Evolutionary conservation across 2,797 vertebrate genomes (phyloP).

Genomic region (Mionectes olivaceus): DNA sequence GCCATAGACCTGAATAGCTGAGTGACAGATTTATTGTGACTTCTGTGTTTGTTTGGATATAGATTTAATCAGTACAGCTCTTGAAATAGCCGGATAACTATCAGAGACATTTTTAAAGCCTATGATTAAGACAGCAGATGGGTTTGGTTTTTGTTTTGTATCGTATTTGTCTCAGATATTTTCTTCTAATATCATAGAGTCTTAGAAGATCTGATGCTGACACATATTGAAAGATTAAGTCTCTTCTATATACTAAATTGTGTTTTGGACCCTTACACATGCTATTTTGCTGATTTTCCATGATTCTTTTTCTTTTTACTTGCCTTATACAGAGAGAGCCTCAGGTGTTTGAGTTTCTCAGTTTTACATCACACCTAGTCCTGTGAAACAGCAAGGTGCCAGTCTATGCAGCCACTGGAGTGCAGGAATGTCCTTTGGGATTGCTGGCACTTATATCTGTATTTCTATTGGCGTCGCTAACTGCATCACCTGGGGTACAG

Average conservation of each 20-base stretch:
- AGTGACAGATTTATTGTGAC: constrained; percentile 41
- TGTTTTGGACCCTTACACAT: not conserved
- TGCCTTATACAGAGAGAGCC: not conserved
- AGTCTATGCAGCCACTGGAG: not conserved
- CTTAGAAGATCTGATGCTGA: not conserved
- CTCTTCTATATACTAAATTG: not conserved
- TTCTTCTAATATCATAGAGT: not conserved
- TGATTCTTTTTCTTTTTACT: not conserved
- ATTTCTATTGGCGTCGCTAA: not conserved
- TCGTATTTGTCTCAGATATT: not conserved
- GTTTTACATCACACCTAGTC: not conserved
- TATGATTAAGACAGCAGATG: constrained; percentile 37
- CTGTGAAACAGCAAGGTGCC: not conserved
- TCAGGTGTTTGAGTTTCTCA: not conserved
- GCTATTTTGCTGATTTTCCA: not conserved
- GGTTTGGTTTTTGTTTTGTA: constrained; percentile 24
- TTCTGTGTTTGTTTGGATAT: constrained; percentile 22
- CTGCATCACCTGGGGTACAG: not conserved
- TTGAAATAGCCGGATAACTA: constrained; percentile 32
- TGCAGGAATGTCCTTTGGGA: not conserved
- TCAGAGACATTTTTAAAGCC: constrained; percentile 12
- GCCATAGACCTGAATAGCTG: not conserved
- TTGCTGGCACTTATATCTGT: not conserved
- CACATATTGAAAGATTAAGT: not conserved
- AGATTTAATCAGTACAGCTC: not conserved